Percentiles rank a stretch among this genome's conserved stretches.
Evolutionary conservation across 2,797 vertebrate genomes (phyloP).

Genomic region (Schizopygopsis malacanthus): DNA sequence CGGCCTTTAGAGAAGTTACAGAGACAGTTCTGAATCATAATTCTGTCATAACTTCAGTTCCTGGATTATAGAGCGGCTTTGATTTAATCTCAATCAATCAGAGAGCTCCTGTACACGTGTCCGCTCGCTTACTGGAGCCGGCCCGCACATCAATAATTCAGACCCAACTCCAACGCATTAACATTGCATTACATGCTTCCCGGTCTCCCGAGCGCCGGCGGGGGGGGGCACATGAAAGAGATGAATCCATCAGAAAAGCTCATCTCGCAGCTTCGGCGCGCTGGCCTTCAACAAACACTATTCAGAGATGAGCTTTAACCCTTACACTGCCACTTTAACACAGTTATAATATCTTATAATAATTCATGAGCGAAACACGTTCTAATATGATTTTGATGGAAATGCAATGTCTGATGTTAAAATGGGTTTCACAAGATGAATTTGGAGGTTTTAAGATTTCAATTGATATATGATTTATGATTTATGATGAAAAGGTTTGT

Average conservation of each 20-base stretch:
- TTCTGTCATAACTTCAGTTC: background rate
- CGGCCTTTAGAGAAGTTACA: background rate
- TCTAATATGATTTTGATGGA: too few relatives aligned
- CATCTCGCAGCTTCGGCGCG: slow-evolving; percentile 56
- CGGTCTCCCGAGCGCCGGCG: slow-evolving; percentile 12
- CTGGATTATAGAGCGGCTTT: background rate
- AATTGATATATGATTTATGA: too few relatives aligned
- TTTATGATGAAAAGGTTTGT: too few relatives aligned
- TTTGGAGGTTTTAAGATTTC: too few relatives aligned
- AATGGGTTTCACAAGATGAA: too few relatives aligned
- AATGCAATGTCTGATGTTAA: background rate
- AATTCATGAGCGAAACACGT: too few relatives aligned
- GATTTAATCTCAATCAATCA: slow-evolving; percentile 19
- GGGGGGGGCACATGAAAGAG: slow-evolving; percentile 56
- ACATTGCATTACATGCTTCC: slow-evolving; percentile 63
- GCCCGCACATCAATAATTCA: slow-evolving; percentile 61
- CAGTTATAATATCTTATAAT: too few relatives aligned
- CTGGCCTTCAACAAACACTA: slow-evolving; percentile 58
- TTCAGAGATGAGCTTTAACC: slow-evolving; percentile 46
- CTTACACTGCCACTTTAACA: too few relatives aligned
- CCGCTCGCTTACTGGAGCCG: slow-evolving; percentile 53
- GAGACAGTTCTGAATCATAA: background rate
- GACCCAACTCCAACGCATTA: slow-evolving; percentile 63
- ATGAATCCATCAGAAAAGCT: slow-evolving; percentile 61
- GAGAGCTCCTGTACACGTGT: background rate